Evolutionary conservation across 2,113 vertebrate genomes (phyloP).

Genomic region (Rhinolophus ferrumequinum): DNA sequence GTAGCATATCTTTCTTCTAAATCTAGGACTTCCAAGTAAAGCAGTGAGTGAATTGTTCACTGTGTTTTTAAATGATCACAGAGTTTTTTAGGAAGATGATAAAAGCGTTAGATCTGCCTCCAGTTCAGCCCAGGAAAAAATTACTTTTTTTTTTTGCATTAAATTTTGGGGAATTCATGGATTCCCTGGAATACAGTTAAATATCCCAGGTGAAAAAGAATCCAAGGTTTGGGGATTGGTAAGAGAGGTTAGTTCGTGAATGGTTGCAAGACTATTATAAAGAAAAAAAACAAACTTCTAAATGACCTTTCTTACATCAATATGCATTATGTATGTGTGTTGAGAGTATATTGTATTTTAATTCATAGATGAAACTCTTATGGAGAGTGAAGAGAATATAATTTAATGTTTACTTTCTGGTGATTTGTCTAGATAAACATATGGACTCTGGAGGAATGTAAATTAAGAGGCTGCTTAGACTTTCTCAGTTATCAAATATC

Average conservation of each 20-base stretch:
- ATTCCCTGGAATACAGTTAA: constrained; percentile 19
- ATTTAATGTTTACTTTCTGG: neutral
- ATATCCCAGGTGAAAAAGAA: neutral
- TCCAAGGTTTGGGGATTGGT: neutral
- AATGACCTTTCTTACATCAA: neutral
- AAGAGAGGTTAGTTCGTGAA: neutral
- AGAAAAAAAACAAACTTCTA: neutral
- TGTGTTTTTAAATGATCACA: neutral
- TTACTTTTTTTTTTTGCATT: neutral
- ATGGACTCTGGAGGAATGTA: neutral
- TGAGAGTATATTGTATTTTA: neutral
- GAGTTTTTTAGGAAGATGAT: neutral
- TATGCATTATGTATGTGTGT: neutral
- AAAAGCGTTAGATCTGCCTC: neutral
- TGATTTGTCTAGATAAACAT: neutral
- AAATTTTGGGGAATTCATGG: neutral
- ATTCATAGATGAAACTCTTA: neutral
- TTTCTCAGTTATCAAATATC: neutral
- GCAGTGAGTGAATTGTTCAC: neutral
- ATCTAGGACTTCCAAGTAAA: neutral
- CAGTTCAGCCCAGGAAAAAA: neutral
- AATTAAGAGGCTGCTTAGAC: neutral
- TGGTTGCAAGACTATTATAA: neutral
- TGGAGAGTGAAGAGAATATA: neutral
- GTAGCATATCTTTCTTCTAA: neutral